phyloP scores from a whole-genome alignment of 2,888 invertebrate species.

The Syrphus vitripennis region DNA sequence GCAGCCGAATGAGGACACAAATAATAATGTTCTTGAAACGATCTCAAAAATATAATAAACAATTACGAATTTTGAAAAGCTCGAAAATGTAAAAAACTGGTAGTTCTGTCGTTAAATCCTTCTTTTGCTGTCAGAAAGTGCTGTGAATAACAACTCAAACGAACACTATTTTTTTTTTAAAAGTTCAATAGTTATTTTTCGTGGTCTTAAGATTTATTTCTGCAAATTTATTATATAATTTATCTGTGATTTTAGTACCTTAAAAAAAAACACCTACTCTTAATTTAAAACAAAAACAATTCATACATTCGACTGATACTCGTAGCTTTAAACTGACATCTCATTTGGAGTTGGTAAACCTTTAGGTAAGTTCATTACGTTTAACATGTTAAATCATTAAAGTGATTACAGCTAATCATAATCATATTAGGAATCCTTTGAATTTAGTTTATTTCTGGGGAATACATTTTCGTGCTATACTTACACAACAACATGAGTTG shows the following conservation, averaged over 20 bases:
- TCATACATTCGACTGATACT: slow-evolving; percentile 29
- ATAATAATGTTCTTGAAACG: slow-evolving; percentile 35
- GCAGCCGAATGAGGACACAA: slow-evolving; percentile 67
- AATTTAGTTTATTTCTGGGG: neutral
- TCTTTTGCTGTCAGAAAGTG: slow-evolving; percentile 65
- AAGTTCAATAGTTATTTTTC: neutral
- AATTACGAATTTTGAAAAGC: slow-evolving; percentile 20
- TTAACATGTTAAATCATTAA: neutral
- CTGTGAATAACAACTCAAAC: slow-evolving; percentile 33
- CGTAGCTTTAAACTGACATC: slow-evolving; percentile 6
- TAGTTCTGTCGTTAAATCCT: slow-evolving; percentile 31
- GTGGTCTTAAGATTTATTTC: slow-evolving; percentile 8
- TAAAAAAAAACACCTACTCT: neutral
- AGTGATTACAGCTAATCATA: neutral
- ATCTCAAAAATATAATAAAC: slow-evolving; percentile 8
- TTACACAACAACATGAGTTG: neutral
- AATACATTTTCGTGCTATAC: neutral
- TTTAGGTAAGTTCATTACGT: slow-evolving; percentile 21
- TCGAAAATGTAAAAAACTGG: slow-evolving; percentile 64
- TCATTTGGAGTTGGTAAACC: neutral
- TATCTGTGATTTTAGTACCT: slow-evolving; percentile 68
- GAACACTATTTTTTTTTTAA: too few species aligned
- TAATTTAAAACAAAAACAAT: slow-evolving; percentile 13
- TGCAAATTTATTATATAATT: slow-evolving; percentile 31
- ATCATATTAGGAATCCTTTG: slow-evolving; percentile 13